Evolutionary conservation across 2,113 vertebrate species (phyloP).

Genomic region (Amphilophus citrinellus): DNA sequence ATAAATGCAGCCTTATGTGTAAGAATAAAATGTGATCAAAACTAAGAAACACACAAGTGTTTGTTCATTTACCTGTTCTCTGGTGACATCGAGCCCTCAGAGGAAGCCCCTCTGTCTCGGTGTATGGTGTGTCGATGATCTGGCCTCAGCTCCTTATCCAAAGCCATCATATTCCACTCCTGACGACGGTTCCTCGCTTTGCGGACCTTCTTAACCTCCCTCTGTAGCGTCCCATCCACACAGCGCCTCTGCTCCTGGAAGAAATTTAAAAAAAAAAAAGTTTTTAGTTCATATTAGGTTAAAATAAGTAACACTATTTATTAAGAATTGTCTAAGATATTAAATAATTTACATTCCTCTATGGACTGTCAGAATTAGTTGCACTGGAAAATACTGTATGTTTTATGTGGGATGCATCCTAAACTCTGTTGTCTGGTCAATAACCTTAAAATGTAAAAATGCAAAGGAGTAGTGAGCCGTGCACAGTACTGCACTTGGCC

Average conservation of each 20-base stretch:
- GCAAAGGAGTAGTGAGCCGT: not conserved
- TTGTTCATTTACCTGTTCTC: conserved; percentile 90
- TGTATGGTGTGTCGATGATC: conserved; percentile 95
- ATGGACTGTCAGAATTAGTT: not conserved
- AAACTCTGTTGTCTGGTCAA: not conserved
- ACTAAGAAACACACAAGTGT: not conserved
- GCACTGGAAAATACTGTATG: not conserved
- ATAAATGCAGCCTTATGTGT: not conserved
- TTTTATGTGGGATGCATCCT: not conserved
- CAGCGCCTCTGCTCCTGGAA: conserved; percentile 92
- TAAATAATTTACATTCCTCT: not conserved
- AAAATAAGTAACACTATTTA: conserved; percentile 1
- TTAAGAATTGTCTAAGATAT: not conserved
- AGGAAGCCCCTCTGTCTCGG: conserved; percentile 91
- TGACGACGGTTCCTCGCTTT: conserved; percentile 98
- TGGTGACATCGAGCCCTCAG: conserved; percentile 96
- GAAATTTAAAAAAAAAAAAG: not conserved
- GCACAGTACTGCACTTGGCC: not conserved
- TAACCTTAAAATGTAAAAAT: not conserved
- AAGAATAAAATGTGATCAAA: not conserved
- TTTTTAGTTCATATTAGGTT: not conserved
- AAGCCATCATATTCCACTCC: conserved; percentile 99
- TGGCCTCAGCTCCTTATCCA: conserved; percentile 98
- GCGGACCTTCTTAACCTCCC: conserved; percentile 99
- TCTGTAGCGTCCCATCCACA: conserved; percentile 94